phyloP scores from a whole-genome alignment of 2,888 invertebrate genomes.

The Bugula neritina region DNA sequence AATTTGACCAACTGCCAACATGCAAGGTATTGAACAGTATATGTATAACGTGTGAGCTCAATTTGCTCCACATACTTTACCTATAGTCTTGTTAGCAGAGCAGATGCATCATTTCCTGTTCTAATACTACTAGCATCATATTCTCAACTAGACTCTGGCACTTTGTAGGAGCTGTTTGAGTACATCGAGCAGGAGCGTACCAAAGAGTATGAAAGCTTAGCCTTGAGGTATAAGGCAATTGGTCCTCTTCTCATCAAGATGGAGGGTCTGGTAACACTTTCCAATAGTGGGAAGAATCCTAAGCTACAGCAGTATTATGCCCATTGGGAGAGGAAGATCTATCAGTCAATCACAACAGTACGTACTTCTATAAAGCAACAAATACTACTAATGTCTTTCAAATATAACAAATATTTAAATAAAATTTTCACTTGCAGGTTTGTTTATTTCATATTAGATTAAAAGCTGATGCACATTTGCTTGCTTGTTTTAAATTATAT shows the following conservation, averaged over 20 bases:
- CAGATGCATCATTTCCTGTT: too few species aligned
- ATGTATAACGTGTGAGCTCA: too few species aligned
- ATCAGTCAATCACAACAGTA: slow-evolving; percentile 62
- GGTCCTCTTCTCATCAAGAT: slow-evolving; percentile 77
- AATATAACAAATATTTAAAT: background rate
- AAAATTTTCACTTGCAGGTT: too few species aligned
- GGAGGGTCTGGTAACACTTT: slow-evolving; percentile 74
- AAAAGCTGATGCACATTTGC: background rate
- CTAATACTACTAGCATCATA: too few species aligned
- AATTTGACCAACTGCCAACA: slow-evolving; percentile 43
- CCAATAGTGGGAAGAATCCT: slow-evolving; percentile 68
- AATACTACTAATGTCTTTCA: background rate
- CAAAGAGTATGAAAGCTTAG: slow-evolving; percentile 64
- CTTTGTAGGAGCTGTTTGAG: slow-evolving; percentile 65
- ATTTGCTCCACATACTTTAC: too few species aligned
- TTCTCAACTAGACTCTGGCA: too few species aligned
- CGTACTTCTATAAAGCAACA: slow-evolving; percentile 23
- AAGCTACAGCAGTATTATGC: slow-evolving; percentile 73
- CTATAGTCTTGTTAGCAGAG: too few species aligned
- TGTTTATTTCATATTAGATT: too few species aligned
- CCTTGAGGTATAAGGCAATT: slow-evolving; percentile 70
- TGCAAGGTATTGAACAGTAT: slow-evolving; percentile 53
- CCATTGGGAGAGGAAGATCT: slow-evolving; percentile 76
- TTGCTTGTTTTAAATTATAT: too few species aligned
- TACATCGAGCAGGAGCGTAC: slow-evolving; percentile 66